Evolutionary conservation across 2,888 invertebrate species (phyloP), one percentile per base, ranked within the genome.

Genomic region (Polymixis lichenea): DNA sequence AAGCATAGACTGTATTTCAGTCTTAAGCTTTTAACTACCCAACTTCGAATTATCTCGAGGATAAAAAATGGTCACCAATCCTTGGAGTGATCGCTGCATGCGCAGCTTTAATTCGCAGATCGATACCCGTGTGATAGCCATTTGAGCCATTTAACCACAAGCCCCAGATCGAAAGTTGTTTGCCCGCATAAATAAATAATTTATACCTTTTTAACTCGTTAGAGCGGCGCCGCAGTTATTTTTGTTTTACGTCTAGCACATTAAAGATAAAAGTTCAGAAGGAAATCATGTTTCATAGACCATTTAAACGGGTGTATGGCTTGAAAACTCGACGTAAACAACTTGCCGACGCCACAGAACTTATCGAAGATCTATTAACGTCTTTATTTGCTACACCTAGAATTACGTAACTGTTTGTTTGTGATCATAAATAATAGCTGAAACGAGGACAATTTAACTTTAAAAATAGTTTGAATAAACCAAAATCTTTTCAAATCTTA

Each of bases 191-290:
- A 49, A 55, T 49, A 69, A 72, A 83, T 78, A 58, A 78, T 79
- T 49, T 70, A 82, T 74, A 67, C 56, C 61, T 56, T 49, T 68
- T 69, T 46, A 79, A 75, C 78, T 80, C 72, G 78, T 65, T 74
- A 77, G 55, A 61, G 28, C 28, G 73, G 71, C 86, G 76, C 74
- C 79, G 72, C 53, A 62, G 71, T 77, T 81, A 87, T 87, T 87
- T 81, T 77, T 69, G 72, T 73, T 72, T 82, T 70, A 78, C 58
- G 72, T 79, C 49, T 76, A 72, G 28, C 60, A 62, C 66, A 78
- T 80, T 77, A 64, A 43, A 75, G 53, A 83, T 84, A 77, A 77
- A 86, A 83, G 32, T 78, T 76, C 58, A 78, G 67, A 80, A 75
- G 70, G 56, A 82, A 80, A 78, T 87, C 66, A 78, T 72, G 69